These are phyloP conservation scores for Phrynocephalus vlangalii DNA, from an alignment of 2,797 vertebrate genomes.

Conservation along the genomic window DNA sequence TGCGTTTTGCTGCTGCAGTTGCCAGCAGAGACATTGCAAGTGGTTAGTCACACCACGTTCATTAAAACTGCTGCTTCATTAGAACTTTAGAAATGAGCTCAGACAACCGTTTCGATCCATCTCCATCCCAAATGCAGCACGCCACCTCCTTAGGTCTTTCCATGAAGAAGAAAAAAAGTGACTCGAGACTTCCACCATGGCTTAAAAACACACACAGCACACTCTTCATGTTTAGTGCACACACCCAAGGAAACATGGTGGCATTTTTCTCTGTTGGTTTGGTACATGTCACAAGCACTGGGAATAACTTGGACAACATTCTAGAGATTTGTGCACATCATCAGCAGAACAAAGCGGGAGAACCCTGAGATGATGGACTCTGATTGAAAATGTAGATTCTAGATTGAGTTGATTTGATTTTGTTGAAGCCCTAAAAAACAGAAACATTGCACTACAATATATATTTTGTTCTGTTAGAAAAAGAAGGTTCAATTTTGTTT, in stretches of 20 bases:
- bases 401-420: too few species aligned
- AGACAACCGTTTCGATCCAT: background rate
- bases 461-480: background rate
- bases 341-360: too few species aligned
- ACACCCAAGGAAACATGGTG: background rate
- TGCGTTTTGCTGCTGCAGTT: slow-evolving; percentile 65
- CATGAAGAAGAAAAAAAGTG: background rate
- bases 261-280: background rate
- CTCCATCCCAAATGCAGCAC: background rate
- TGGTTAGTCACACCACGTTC: slow-evolving; percentile 63
- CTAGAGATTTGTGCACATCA: too few species aligned
- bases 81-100: slow-evolving; percentile 55
- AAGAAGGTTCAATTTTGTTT: background rate
- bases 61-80: slow-evolving; percentile 64
- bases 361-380: too few species aligned
- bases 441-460: background rate
- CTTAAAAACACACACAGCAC: background rate
- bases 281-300: background rate
- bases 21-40: slow-evolving; percentile 64
- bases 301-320: background rate
- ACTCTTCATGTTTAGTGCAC: background rate
- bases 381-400: too few species aligned
- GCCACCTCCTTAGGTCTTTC: background rate
- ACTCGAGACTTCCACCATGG: background rate
- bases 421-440: too few species aligned